Evolutionary conservation across 2,888 invertebrate species (phyloP).

Genomic region (Mayetiola destructor): DNA sequence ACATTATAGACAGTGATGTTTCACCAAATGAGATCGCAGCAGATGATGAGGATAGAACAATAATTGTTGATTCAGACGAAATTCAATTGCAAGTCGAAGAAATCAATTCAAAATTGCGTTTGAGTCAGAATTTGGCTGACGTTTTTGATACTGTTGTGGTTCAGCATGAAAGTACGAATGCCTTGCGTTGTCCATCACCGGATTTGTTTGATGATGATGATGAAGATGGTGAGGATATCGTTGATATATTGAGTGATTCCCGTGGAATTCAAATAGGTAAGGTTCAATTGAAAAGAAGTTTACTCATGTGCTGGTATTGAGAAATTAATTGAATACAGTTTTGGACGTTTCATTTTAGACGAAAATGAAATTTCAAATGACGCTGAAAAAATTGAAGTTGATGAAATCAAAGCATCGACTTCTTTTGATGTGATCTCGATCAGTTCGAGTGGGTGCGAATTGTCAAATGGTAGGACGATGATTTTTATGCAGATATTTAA

Average conservation of each 20-base stretch:
- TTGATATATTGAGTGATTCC: no score
- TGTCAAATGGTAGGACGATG: neutral
- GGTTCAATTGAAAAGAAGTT: no score
- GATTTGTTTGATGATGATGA: constrained; percentile 33
- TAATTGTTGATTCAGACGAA: neutral
- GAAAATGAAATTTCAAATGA: neutral
- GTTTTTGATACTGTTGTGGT: neutral
- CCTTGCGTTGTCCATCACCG: constrained; percentile 25
- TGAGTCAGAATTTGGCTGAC: neutral
- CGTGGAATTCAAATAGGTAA: no score
- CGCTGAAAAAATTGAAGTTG: neutral
- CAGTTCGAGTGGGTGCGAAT: neutral
- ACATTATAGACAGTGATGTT: neutral
- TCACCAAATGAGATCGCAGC: neutral
- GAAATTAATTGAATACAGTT: neutral
- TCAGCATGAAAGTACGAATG: neutral
- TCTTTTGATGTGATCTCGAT: neutral
- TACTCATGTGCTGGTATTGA: no score
- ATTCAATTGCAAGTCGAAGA: neutral
- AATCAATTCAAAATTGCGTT: neutral
- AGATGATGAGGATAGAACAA: neutral
- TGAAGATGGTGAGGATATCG: no score
- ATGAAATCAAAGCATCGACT: neutral
- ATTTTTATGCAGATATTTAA: no score
- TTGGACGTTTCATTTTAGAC: neutral